A percentile compares a stretch with the other conserved stretches of the same genome.
phyloP scores from a whole-genome alignment of 2,113 vertebrate genomes.

The Myotis davidii region DNA sequence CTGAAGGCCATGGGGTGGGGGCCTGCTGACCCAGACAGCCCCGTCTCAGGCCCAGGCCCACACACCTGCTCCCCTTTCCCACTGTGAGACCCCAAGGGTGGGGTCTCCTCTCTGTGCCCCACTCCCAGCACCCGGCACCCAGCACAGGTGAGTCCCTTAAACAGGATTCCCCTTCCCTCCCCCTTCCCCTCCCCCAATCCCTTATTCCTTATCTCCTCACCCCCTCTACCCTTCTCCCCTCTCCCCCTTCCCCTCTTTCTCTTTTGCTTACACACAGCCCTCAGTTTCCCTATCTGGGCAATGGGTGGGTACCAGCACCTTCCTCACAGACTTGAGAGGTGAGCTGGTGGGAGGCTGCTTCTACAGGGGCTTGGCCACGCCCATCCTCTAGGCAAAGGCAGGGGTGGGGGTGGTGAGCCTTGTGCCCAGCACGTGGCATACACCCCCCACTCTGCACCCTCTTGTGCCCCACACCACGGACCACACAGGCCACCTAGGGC shows the following conservation, averaged over 20 bases:
- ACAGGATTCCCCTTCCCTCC: no score
- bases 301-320: neutral
- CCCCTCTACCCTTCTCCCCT: no score
- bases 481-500: no score
- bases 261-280: neutral
- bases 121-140: neutral
- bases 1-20: no score
- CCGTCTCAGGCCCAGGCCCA: neutral
- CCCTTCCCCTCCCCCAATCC: neutral
- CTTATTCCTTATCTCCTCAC: accelerated
- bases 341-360: neutral
- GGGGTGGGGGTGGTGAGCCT: neutral
- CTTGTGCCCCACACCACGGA: neutral
- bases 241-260: no score
- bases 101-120: neutral
- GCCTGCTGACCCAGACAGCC: neutral
- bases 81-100: neutral
- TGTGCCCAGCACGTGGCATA: neutral
- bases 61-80: accelerated
- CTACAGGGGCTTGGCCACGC: neutral
- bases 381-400: neutral
- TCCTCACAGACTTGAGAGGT: neutral
- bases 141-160: neutral
- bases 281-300: neutral
- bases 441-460: neutral